Evolutionary conservation across 2,797 vertebrate species (phyloP).

Genomic region (Cyclopterus lumpus): DNA sequence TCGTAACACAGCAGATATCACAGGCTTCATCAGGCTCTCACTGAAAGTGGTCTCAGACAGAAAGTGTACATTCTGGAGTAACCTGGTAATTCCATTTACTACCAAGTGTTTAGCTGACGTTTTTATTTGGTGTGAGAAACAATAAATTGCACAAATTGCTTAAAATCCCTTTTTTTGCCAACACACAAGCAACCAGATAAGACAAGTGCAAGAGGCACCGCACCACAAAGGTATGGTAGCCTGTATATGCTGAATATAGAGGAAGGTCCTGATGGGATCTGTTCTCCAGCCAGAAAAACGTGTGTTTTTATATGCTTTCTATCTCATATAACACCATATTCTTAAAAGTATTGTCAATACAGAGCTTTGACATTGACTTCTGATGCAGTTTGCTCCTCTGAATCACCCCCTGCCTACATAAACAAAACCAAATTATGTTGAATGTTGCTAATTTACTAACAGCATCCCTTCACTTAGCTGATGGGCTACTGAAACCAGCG

Average conservation of each 20-base stretch:
- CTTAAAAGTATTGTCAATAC: background rate
- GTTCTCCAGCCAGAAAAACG: background rate
- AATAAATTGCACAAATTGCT: constrained; percentile 66
- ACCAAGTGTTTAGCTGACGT: constrained; percentile 56
- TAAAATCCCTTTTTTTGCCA: constrained; percentile 37
- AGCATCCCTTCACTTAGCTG: background rate
- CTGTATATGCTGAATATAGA: constrained; percentile 4
- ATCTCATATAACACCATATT: background rate
- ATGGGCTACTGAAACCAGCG: background rate
- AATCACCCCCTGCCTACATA: background rate
- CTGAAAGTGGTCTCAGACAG: constrained; percentile 59
- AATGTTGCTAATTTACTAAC: background rate
- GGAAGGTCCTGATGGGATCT: background rate
- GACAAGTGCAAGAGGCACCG: background rate
- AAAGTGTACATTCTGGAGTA: constrained; percentile 55
- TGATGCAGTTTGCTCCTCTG: background rate
- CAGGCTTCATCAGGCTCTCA: constrained; percentile 63
- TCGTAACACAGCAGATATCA: constrained; percentile 63
- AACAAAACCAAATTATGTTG: background rate
- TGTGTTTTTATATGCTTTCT: background rate
- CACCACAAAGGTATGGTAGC: constrained; percentile 8
- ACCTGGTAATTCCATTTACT: constrained; percentile 70
- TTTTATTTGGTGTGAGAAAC: constrained; percentile 59
- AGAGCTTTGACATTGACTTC: background rate
- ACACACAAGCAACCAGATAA: constrained; percentile 20